Evolutionary conservation across 1,140 invertebrate genomes (phyloP), one percentile per base, ranked within the genome.

Genomic region (Vollenhovia emeryi): DNA sequence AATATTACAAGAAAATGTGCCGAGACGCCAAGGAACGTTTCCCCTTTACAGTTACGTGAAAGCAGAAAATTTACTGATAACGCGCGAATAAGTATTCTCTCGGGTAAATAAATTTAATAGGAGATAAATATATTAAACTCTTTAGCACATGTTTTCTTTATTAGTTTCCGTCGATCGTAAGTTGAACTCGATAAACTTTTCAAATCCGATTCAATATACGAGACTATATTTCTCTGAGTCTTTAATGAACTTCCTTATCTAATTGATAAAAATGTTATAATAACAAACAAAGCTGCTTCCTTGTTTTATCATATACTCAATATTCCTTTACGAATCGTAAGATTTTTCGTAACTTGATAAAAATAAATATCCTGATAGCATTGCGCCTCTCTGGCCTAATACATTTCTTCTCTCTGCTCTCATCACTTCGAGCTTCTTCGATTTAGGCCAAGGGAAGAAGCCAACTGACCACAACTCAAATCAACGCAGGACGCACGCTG

Each of bases 21-120:
- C 64, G 62, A 40, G n/a, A 68, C 36, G 50, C 57, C 78, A 48
- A 43, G 64, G 3, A 78, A 78, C 40, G 75, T 82, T 82, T 82
- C 66, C 66, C 27, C 36, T 82, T 82, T 57, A 40, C 78, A 33
- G 66, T 30, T 69, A 33, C 8, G 5, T 30, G 45, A 27, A 52
- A 52, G 27, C 5, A 15, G 8, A 48, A 62, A 69, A 21, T 82
- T 50, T 45, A 21, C 64, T 75, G 79, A 66, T 40, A 57, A 36
- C 33, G 66, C n/a, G 48, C 9, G 40, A 45, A 74, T 50, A 64
- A 74, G 36, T 52, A 83, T 52, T 86, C 27, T 1, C 13, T 21
- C 6, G 24, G 48, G 75, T 55, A 60, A 73, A 57, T 84, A 48
- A 66, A 57, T 48, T 43, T 52, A 36, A 45, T 15, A 18, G 1